phyloP scores from a whole-genome alignment of 1,140 invertebrate genomes.

The Diorhabda carinulata region DNA sequence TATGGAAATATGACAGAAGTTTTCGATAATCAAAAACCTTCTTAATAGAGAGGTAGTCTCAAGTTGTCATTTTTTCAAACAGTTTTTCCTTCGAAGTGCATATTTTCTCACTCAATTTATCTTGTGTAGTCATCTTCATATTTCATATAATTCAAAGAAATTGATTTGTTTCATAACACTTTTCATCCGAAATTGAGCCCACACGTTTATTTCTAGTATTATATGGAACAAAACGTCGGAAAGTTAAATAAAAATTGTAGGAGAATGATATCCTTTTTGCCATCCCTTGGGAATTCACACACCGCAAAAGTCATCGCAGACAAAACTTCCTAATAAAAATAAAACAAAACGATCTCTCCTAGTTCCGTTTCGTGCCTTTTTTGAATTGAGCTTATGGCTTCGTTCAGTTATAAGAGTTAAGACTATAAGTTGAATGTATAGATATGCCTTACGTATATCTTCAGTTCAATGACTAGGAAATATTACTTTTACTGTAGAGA shows the following conservation, averaged over 20 bases:
- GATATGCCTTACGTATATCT: too few relatives aligned
- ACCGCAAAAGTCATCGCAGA: conserved; percentile 1
- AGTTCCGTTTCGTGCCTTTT: background rate
- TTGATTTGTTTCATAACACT: background rate
- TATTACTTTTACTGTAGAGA: too few relatives aligned
- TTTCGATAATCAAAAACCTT: too few relatives aligned
- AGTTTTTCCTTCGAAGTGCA: too few relatives aligned
- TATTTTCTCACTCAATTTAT: too few relatives aligned
- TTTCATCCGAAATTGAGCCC: background rate
- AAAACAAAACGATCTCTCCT: conserved; percentile 1
- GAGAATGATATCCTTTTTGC: background rate
- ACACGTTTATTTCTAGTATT: background rate
- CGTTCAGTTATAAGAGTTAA: background rate
- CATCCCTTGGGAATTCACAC: background rate
- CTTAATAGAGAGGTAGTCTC: too few relatives aligned
- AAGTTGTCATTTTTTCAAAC: too few relatives aligned
- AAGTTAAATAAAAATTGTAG: background rate
- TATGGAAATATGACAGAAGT: too few relatives aligned
- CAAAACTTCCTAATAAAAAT: conserved; percentile 1
- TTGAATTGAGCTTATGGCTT: background rate
- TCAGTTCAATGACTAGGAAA: too few relatives aligned
- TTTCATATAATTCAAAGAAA: too few relatives aligned
- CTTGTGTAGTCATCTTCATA: too few relatives aligned
- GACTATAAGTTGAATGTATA: too few relatives aligned
- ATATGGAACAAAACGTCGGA: background rate